Evolutionary conservation across 2,888 invertebrate genomes (phyloP).

Genomic region (Empis stercorea): DNA sequence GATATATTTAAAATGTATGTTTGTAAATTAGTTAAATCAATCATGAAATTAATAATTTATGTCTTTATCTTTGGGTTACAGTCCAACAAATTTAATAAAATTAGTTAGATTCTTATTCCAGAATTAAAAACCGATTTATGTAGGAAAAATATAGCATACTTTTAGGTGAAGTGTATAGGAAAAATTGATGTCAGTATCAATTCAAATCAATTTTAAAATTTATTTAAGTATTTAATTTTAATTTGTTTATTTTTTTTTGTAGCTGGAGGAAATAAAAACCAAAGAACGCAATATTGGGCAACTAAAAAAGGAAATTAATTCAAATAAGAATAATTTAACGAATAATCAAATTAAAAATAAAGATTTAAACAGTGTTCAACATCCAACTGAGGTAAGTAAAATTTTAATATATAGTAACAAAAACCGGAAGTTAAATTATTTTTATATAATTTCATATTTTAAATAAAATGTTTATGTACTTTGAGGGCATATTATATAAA

Average conservation of each 20-base stretch:
- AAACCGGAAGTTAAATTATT: not conserved
- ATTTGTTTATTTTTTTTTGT: slow-evolving; percentile 23
- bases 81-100: too few species aligned
- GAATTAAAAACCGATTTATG: too few species aligned
- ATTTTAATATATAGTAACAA: too few species aligned
- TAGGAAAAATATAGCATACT: slow-evolving; percentile 4
- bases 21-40: too few species aligned
- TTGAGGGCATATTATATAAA: too few species aligned
- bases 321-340: slow-evolving; percentile 24
- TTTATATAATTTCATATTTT: not conserved
- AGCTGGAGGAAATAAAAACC: slow-evolving; percentile 60
- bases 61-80: too few species aligned
- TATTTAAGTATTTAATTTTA: not conserved
- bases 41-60: too few species aligned
- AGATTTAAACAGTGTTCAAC: slow-evolving; percentile 23
- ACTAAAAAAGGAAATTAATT: slow-evolving; percentile 33
- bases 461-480: too few species aligned
- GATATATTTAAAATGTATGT: too few species aligned
- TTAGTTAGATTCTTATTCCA: too few species aligned
- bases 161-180: slow-evolving; percentile 7
- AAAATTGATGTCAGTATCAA: too few species aligned
- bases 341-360: slow-evolving; percentile 24
- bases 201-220: not conserved
- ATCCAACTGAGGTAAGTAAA: slow-evolving; percentile 32
- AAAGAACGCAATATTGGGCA: slow-evolving; percentile 52